A percentile compares a stretch with the other conserved stretches of the same genome.
These are phyloP conservation scores for Leptestheria dahalacensis DNA, from an alignment of 1,140 invertebrate species.

Conservation along the genomic window DNA sequence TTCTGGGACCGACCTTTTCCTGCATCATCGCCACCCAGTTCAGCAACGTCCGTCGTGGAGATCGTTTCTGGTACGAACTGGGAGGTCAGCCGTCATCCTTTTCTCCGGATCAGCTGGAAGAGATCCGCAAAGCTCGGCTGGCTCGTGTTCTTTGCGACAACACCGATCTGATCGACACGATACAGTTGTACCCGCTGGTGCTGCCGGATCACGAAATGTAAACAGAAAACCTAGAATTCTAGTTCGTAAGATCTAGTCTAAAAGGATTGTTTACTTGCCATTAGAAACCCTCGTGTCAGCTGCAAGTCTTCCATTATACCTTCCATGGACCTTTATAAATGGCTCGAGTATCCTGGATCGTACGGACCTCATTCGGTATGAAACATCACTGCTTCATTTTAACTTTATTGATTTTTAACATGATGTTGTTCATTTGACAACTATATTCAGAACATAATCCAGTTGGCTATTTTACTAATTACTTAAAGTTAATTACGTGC, in stretches of 20 bases:
- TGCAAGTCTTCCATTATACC: conserved; percentile 72
- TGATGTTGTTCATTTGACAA: background rate
- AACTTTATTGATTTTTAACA: conserved; percentile 1
- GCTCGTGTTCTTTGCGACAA: conserved; percentile 89
- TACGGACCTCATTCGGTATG: background rate
- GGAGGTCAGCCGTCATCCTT: conserved; percentile 83
- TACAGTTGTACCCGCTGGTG: conserved; percentile 87
- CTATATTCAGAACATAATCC: background rate
- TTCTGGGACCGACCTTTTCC: conserved; percentile 87
- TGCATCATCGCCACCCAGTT: conserved; percentile 95
- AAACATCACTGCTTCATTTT: too few relatives aligned
- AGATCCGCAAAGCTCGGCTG: conserved; percentile 72
- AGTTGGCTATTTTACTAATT: background rate
- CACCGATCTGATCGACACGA: conserved; percentile 75
- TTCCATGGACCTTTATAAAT: conserved; percentile 68
- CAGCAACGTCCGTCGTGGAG: conserved; percentile 71
- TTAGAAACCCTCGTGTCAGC: conserved; percentile 74
- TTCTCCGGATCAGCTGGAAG: conserved; percentile 69
- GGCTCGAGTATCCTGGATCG: conserved; percentile 47
- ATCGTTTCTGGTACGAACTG: conserved; percentile 93
- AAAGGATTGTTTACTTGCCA: conserved; percentile 21
- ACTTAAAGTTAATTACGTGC: background rate
- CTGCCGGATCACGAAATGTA: conserved; percentile 81
- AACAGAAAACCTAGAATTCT: conserved; percentile 28
- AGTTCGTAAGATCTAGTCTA: background rate